phyloP scores from a whole-genome alignment of 2,113 vertebrate genomes.

The Melanerpes aurifrons region DNA sequence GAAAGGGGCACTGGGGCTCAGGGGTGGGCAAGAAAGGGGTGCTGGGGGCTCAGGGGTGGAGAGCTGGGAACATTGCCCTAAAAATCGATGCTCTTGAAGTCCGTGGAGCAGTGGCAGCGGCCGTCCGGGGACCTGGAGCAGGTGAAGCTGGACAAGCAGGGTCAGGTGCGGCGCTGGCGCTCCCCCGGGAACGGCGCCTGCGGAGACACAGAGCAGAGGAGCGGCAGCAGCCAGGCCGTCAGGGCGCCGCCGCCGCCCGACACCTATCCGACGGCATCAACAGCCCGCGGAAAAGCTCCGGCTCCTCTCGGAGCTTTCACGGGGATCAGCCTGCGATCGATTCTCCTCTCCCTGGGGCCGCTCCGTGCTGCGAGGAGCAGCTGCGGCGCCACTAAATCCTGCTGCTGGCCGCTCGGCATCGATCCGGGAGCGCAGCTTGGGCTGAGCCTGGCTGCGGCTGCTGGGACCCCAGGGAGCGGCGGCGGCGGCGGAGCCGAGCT shows the following conservation, averaged over 20 bases:
- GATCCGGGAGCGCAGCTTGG: fast-evolving
- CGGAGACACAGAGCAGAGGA: background rate
- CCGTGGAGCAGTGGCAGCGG: slow-evolving; percentile 83
- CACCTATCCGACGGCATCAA: fast-evolving
- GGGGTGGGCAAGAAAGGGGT: background rate
- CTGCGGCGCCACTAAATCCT: background rate
- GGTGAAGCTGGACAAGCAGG: slow-evolving; percentile 83
- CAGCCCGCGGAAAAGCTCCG: background rate
- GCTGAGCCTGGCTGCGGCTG: background rate
- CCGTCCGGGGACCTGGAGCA: slow-evolving; percentile 79
- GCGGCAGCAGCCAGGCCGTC: background rate
- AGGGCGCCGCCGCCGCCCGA: background rate
- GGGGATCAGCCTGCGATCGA: background rate
- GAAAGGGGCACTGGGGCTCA: background rate
- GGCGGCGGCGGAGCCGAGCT: fast-evolving
- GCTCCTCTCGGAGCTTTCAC: background rate
- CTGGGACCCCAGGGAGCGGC: background rate
- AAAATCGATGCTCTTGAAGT: slow-evolving; percentile 87
- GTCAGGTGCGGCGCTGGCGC: slow-evolving; percentile 87
- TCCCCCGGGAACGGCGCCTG: slow-evolving; percentile 88
- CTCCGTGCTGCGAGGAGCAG: background rate
- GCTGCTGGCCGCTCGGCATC: background rate
- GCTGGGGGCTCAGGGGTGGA: fast-evolving
- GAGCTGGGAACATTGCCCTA: background rate
- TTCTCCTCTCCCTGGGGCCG: background rate